A percentile compares a stretch with the other conserved stretches of the same genome.
These are phyloP conservation scores for Zaprionus obscuricornis DNA, from an alignment of 2,888 invertebrate species.

Conservation along the genomic window DNA sequence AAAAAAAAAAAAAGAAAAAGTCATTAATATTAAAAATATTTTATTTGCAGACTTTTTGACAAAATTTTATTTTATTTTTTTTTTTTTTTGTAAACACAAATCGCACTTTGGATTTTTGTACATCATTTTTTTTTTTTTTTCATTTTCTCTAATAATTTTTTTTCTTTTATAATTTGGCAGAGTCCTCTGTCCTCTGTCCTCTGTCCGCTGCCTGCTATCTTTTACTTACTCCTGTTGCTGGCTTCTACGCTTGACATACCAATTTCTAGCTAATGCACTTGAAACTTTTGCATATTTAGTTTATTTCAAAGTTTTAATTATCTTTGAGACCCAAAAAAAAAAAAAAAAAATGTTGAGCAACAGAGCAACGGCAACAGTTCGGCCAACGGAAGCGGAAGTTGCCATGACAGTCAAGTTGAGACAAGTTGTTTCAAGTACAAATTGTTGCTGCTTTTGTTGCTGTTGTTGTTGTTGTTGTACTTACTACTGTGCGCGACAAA, in stretches of 20 bases:
- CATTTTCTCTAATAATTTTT: slow-evolving; percentile 1
- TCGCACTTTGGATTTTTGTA: too few relatives aligned
- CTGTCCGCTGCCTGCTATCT: too few relatives aligned
- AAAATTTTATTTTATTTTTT: too few relatives aligned
- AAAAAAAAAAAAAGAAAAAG: too few relatives aligned
- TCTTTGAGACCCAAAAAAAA: slow-evolving; percentile 58
- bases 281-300: slow-evolving; percentile 71
- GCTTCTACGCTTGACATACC: slow-evolving; percentile 45
- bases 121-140: neutral
- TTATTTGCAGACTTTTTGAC: slow-evolving; percentile 19
- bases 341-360: too few relatives aligned
- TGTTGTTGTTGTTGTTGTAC: slow-evolving; percentile 13
- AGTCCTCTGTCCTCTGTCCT: too few relatives aligned
- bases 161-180: too few relatives aligned
- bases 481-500: slow-evolving; percentile 31
- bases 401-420: slow-evolving; percentile 56
- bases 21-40: slow-evolving; percentile 24
- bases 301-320: slow-evolving; percentile 74
- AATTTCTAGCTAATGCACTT: slow-evolving; percentile 67
- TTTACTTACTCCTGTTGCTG: slow-evolving; percentile 17
- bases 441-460: slow-evolving; percentile 9
- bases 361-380: slow-evolving; percentile 6
- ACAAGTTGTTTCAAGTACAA: slow-evolving; percentile 21
- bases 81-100: too few relatives aligned
- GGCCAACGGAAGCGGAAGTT: slow-evolving; percentile 55